A percentile compares a stretch with the other conserved stretches of the same genome.
These are phyloP conservation scores for Apotomis capreana DNA, from an alignment of 2,888 invertebrate species.

Conservation along the genomic window DNA sequence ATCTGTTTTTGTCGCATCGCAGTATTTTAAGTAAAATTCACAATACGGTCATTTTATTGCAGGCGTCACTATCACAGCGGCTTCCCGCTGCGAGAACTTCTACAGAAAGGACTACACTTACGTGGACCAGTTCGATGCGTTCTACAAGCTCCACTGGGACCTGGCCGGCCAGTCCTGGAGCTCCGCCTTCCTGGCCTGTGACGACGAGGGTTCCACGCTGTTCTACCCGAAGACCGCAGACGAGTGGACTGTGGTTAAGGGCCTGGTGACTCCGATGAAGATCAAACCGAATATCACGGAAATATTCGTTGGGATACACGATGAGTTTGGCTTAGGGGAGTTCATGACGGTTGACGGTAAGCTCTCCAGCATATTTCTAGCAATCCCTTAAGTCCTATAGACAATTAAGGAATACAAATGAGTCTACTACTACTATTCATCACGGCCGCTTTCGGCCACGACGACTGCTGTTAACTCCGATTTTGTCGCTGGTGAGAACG, in stretches of 20 bases:
- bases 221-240: constrained; percentile 54
- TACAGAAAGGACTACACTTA: constrained; percentile 60
- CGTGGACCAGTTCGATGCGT: constrained; percentile 54
- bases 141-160: constrained; percentile 59
- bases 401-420: too few species aligned
- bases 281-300: constrained; percentile 49
- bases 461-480: too few species aligned
- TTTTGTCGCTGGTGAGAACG: too few species aligned
- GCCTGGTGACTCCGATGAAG: constrained; percentile 44
- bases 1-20: too few species aligned
- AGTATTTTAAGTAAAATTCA: too few species aligned
- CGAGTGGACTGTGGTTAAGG: constrained; percentile 56
- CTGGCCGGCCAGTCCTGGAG: constrained; percentile 48
- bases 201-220: constrained; percentile 56
- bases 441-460: too few species aligned
- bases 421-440: too few species aligned
- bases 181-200: constrained; percentile 53
- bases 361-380: background rate
- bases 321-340: constrained; percentile 55
- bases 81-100: constrained; percentile 50
- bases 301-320: constrained; percentile 57
- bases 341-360: constrained; percentile 61
- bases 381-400: too few species aligned
- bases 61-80: constrained; percentile 33
- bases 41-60: background rate